These are phyloP conservation scores for Volucella bombylans DNA, from an alignment of 2,888 invertebrate species.

Conservation along the genomic window DNA sequence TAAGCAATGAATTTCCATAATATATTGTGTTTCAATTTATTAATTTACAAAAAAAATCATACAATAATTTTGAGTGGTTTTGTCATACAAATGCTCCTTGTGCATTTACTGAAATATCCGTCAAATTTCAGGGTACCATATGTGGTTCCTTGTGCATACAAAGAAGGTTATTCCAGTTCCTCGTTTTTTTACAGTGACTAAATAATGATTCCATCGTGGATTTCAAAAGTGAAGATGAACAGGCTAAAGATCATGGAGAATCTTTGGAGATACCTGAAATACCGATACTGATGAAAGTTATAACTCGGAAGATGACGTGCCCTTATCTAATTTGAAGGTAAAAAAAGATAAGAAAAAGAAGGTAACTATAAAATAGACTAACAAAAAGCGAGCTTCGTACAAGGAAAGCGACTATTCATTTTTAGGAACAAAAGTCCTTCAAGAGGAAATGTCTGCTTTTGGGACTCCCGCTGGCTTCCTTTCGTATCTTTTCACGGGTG, in stretches of 20 bases:
- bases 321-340: conserved; percentile 2
- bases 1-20: too few species aligned
- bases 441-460: conserved; percentile 30
- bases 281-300: conserved; percentile 31
- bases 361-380: conserved; percentile 10
- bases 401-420: too few species aligned
- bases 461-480: conserved; percentile 36
- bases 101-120: too few species aligned
- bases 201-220: not conserved
- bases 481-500: conserved; percentile 31
- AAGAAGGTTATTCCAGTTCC: too few species aligned
- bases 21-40: too few species aligned
- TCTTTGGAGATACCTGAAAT: conserved; percentile 9
- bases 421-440: conserved; percentile 4
- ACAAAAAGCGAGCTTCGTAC: conserved; percentile 21
- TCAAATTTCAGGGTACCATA: too few species aligned
- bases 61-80: too few species aligned
- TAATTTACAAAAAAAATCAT: too few species aligned
- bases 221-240: conserved; percentile 11
- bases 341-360: conserved; percentile 11
- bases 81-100: too few species aligned
- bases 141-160: too few species aligned
- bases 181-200: too few species aligned
- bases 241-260: not conserved
- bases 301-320: conserved; percentile 15